Conservation (phyloP, 2,113 vertebrate genomes). For the Symphodus melops region DNA sequence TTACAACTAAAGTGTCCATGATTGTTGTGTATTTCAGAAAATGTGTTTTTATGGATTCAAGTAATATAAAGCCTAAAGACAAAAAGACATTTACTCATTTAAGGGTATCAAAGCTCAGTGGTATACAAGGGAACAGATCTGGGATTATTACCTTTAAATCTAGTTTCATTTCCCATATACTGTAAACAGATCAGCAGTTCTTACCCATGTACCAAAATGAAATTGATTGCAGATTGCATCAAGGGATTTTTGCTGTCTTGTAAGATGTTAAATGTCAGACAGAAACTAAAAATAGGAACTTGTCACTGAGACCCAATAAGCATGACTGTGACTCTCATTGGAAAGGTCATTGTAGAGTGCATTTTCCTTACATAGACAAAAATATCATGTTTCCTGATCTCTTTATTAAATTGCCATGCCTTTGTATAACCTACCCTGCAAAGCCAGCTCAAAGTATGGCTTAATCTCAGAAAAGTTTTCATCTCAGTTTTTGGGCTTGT, state of each 20-base stretch:
- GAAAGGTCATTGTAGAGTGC: neutral
- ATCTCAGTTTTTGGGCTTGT: neutral
- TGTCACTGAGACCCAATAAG: neutral
- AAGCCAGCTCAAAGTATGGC: no score
- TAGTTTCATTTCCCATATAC: neutral
- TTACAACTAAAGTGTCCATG: no score
- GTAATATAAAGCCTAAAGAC: no score
- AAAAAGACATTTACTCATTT: no score
- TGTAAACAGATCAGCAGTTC: neutral
- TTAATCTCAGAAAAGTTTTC: neutral
- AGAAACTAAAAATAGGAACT: constrained; percentile 42
- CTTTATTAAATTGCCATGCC: no score
- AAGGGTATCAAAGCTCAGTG: no score
- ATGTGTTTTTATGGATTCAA: no score
- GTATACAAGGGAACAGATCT: neutral
- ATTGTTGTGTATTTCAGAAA: no score
- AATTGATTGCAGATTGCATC: neutral
- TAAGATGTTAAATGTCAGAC: constrained; percentile 16
- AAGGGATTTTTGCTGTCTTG: neutral
- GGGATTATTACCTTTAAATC: neutral
- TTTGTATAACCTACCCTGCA: no score
- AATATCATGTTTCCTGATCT: neutral
- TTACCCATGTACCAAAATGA: neutral
- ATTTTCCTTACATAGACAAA: neutral
- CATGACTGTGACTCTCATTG: neutral